Conservation (phyloP, 2,113 vertebrate species). For the Heterocephalus glaber region DNA sequence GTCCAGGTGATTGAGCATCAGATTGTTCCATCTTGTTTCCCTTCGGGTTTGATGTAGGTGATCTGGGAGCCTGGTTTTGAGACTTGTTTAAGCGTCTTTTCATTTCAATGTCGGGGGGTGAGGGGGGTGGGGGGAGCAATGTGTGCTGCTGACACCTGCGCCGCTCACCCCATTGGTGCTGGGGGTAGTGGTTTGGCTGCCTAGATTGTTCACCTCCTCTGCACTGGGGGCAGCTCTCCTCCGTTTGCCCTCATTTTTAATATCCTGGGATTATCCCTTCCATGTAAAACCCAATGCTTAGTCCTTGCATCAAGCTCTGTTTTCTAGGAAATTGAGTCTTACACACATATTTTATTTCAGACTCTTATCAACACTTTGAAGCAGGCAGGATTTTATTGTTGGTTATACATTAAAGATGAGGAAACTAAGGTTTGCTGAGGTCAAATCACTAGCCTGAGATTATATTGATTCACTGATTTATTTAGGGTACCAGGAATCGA, state of each 20-base stretch:
- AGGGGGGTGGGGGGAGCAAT: too few species aligned
- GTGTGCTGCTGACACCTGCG: too few species aligned
- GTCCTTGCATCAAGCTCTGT: conserved; percentile 7
- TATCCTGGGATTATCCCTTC: background rate
- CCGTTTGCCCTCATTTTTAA: background rate
- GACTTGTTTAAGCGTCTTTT: too few species aligned
- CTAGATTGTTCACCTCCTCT: background rate
- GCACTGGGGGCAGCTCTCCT: too few species aligned
- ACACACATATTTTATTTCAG: background rate
- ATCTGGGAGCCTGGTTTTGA: too few species aligned
- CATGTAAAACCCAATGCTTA: background rate
- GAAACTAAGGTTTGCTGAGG: background rate
- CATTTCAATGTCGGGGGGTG: too few species aligned
- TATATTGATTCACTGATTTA: background rate
- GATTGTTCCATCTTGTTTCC: too few species aligned
- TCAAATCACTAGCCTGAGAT: background rate
- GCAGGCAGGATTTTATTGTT: background rate
- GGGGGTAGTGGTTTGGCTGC: too few species aligned
- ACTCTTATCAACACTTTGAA: conserved; percentile 9
- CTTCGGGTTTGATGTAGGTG: too few species aligned
- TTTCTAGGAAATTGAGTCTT: conserved; percentile 22
- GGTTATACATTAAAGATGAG: background rate
- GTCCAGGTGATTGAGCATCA: too few species aligned
- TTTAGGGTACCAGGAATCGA: too few species aligned
- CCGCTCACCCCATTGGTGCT: too few species aligned